phyloP scores from a whole-genome alignment of 2,888 invertebrate genomes.

The Ichneumoninae sp. region DNA sequence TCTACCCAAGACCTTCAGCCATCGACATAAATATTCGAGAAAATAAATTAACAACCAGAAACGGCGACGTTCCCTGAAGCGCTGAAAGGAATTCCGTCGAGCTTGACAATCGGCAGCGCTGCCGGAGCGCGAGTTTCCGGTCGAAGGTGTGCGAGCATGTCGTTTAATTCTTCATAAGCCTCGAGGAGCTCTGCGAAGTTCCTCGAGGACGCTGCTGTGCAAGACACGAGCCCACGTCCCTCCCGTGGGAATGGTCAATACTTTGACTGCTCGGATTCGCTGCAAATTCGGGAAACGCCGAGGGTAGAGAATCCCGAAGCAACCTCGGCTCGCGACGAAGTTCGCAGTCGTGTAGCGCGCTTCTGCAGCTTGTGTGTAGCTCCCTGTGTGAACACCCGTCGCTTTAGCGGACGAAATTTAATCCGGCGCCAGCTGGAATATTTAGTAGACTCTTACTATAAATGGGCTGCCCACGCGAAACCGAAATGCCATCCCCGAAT shows the following conservation, averaged over 20 bases:
- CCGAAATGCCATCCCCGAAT: slow-evolving; percentile 58
- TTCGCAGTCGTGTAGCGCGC: background rate
- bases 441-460: slow-evolving; percentile 69
- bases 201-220: background rate
- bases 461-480: slow-evolving; percentile 68
- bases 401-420: slow-evolving; percentile 65
- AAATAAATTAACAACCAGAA: slow-evolving; percentile 31
- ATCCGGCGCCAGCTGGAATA: slow-evolving; percentile 69
- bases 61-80: background rate
- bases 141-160: background rate
- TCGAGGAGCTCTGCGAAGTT: background rate
- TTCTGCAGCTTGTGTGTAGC: background rate
- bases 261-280: slow-evolving; percentile 22
- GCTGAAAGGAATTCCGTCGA: background rate
- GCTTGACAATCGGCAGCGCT: background rate
- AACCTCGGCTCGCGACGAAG: background rate
- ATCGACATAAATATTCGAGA: background rate
- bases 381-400: slow-evolving; percentile 41
- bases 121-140: background rate
- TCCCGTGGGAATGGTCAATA: slow-evolving; percentile 33
- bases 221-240: background rate
- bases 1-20: no score
- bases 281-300: slow-evolving; percentile 15
- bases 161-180: slow-evolving; percentile 26
- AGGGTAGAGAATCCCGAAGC: background rate